Conservation (phyloP, 2,113 vertebrate genomes). For the Agapornis roseicollis region DNA sequence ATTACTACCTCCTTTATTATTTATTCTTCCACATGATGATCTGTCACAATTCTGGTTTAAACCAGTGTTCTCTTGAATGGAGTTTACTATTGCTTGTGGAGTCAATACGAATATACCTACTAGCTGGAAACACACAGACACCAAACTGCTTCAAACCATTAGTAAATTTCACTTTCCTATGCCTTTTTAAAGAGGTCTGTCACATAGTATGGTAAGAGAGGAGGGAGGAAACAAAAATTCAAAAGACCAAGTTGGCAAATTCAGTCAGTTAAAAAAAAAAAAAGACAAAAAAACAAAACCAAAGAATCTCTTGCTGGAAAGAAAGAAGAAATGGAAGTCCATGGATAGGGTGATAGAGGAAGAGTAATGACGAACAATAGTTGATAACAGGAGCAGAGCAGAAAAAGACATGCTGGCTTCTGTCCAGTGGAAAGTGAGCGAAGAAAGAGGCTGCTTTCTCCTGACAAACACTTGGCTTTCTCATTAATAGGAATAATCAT, state of each 20-base stretch:
- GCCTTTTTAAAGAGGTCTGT: neutral
- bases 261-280: neutral
- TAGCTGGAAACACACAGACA: neutral
- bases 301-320: neutral
- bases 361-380: neutral
- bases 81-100: neutral
- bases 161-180: neutral
- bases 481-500: neutral
- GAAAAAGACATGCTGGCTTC: neutral
- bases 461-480: neutral
- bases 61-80: neutral
- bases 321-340: neutral
- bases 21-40: neutral
- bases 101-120: neutral
- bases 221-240: neutral
- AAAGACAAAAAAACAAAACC: no score
- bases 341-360: neutral
- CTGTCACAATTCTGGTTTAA: neutral
- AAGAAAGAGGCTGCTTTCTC: neutral
- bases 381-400: neutral
- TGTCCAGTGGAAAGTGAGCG: neutral
- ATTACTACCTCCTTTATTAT: neutral
- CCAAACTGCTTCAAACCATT: neutral
- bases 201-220: neutral
- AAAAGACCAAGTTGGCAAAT: neutral